Conservation (phyloP, 1,140 invertebrate species). For the Scaptomyza montana region DNA sequence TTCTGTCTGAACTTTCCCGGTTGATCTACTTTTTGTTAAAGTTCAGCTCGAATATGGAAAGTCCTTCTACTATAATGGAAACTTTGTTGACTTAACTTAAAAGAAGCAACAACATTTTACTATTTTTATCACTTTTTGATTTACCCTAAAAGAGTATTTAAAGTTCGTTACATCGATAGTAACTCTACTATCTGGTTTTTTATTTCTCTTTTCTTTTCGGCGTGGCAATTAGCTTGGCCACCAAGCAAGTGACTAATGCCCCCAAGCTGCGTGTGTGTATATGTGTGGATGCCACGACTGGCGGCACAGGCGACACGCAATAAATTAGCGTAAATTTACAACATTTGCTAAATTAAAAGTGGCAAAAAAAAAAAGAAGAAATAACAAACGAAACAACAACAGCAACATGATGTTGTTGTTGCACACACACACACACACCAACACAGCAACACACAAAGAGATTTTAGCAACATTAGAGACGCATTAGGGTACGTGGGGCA, state of each 20-base stretch:
- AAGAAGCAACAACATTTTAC: too few relatives aligned
- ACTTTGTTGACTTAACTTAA: too few relatives aligned
- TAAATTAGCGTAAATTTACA: constrained; percentile 82
- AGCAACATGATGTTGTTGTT: constrained; percentile 8
- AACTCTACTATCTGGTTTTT: neutral
- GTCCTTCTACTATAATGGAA: too few relatives aligned
- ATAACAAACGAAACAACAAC: neutral
- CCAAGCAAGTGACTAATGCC: constrained; percentile 51
- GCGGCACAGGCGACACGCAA: constrained; percentile 75
- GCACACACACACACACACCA: constrained; percentile 21
- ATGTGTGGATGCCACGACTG: constrained; percentile 44
- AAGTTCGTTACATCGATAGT: constrained; percentile 3
- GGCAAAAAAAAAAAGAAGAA: constrained; percentile 52
- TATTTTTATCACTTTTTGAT: too few relatives aligned
- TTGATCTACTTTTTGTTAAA: too few relatives aligned
- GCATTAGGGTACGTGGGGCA: constrained; percentile 33
- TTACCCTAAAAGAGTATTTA: neutral
- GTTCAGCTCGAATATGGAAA: too few relatives aligned
- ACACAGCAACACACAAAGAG: constrained; percentile 30
- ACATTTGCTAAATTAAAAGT: constrained; percentile 82
- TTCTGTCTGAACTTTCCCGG: neutral
- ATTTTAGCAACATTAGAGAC: constrained; percentile 67
- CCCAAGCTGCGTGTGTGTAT: constrained; percentile 1
- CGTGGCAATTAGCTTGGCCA: constrained; percentile 48
- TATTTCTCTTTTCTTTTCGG: constrained; percentile 10